Percentiles rank a stretch among this genome's conserved stretches.
Evolutionary conservation across 2,888 invertebrate genomes (phyloP).

Genomic region (Eudemis profundana): DNA sequence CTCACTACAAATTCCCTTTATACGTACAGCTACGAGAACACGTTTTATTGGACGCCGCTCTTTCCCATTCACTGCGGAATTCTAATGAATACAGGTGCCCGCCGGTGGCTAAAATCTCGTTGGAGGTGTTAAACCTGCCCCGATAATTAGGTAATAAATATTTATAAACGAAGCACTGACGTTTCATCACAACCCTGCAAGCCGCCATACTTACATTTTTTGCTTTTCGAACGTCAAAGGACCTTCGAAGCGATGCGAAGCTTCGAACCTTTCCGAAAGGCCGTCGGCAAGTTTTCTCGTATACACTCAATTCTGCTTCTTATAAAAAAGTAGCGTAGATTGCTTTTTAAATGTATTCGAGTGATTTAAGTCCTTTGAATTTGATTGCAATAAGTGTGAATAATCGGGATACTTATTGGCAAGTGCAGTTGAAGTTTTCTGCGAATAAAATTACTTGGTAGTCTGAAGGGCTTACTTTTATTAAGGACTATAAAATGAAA

Average conservation of each 20-base stretch:
- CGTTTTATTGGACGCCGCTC: conserved; percentile 29
- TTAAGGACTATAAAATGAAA: not conserved
- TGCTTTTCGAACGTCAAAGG: conserved; percentile 63
- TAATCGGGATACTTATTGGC: conserved; percentile 70
- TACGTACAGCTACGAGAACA: conserved; percentile 27
- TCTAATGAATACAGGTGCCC: conserved; percentile 50
- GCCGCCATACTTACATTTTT: conserved; percentile 60
- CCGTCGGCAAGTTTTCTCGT: conserved; percentile 46
- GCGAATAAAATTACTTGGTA: conserved; percentile 60
- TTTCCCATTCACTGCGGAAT: conserved; percentile 39
- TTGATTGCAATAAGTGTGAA: conserved; percentile 57
- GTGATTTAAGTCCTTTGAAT: conserved; percentile 46
- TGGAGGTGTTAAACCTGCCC: conserved; percentile 69
- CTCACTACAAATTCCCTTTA: conserved; percentile 21
- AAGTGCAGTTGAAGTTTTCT: conserved; percentile 58
- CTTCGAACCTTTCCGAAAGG: conserved; percentile 43
- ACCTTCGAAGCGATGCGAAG: conserved; percentile 53
- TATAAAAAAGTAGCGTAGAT: conserved; percentile 8
- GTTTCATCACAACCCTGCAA: conserved; percentile 64
- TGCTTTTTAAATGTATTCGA: conserved; percentile 41
- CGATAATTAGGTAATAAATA: conserved; percentile 82
- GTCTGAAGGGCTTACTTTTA: not conserved
- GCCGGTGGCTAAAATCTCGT: conserved; percentile 65
- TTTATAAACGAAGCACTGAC: conserved; percentile 75
- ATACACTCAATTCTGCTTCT: conserved; percentile 43